Conservation (phyloP, 53 echinoderm and acorn worm species). For the Arbacia lixula region DNA sequence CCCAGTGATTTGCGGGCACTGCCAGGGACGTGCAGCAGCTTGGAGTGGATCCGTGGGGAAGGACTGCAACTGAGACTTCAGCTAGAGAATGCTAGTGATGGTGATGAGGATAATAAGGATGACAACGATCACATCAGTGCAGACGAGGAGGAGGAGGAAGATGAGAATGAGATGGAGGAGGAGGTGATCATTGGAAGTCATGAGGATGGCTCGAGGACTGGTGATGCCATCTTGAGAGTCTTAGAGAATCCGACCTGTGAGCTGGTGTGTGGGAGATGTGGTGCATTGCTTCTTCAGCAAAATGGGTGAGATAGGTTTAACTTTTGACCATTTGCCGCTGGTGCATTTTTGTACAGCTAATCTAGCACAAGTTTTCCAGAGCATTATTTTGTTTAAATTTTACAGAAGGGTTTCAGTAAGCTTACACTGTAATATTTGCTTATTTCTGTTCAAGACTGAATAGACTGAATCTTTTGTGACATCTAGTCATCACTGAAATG, state of each 20-base stretch:
- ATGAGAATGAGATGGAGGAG: slow-evolving; percentile 10
- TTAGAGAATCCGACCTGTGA: slow-evolving; percentile 11
- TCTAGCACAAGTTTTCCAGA: too few species aligned
- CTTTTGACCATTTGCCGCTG: too few species aligned
- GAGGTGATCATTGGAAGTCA: slow-evolving; percentile 23
- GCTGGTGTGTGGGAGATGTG: slow-evolving; percentile 41
- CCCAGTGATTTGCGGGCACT: slow-evolving; percentile 22
- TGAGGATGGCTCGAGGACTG: too few species aligned
- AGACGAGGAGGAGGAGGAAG: background rate
- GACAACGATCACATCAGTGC: background rate
- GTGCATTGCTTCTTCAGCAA: slow-evolving; percentile 10
- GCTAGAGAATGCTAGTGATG: slow-evolving; percentile 33
- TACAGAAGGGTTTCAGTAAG: too few species aligned
- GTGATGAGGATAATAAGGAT: slow-evolving; percentile 6
- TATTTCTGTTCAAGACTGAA: too few species aligned
- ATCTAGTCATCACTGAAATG: too few species aligned
- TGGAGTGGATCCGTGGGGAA: slow-evolving; percentile 59
- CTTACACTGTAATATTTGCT: too few species aligned
- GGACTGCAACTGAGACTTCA: slow-evolving; percentile 82
- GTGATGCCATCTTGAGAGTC: slow-evolving; percentile 34
- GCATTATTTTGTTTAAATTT: too few species aligned
- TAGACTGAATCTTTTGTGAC: too few species aligned
- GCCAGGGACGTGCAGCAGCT: slow-evolving; percentile 8
- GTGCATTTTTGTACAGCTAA: too few species aligned
- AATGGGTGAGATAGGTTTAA: slow-evolving; percentile 12